A percentile compares a stretch with the other conserved stretches of the same genome.
Evolutionary conservation across 2,888 invertebrate species (phyloP).

Genomic region (Nemotelus nigrinus): DNA sequence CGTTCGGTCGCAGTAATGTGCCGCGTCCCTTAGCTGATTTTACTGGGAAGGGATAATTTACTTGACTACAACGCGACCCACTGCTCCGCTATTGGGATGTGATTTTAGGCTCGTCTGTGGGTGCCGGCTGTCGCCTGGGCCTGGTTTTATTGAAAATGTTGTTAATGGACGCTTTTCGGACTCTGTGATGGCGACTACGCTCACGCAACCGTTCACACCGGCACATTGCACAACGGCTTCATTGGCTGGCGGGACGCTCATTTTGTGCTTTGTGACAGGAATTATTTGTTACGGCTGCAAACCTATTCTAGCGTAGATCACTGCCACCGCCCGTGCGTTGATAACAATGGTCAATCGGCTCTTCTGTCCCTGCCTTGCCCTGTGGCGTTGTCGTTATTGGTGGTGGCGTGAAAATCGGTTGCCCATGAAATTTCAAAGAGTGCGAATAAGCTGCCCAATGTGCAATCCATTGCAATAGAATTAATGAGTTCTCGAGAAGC

Average conservation of each 20-base stretch:
- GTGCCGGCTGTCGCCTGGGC: neutral
- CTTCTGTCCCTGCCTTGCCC: no score
- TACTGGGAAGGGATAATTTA: no score
- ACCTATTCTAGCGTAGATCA: constrained; percentile 28
- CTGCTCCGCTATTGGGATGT: neutral
- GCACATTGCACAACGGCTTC: constrained; percentile 3
- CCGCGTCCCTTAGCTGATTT: neutral
- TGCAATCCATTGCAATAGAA: no score
- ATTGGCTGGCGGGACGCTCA: constrained; percentile 34
- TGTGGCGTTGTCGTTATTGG: no score
- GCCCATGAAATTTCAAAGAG: no score
- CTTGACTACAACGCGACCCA: neutral
- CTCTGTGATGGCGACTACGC: neutral
- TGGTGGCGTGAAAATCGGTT: no score
- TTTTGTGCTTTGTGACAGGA: constrained; percentile 24
- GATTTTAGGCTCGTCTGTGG: neutral
- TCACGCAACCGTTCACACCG: neutral
- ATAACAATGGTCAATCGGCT: no score
- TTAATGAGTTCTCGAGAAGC: no score
- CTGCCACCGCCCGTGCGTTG: neutral
- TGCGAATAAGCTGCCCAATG: no score
- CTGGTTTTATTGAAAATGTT: neutral
- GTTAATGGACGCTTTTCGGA: neutral
- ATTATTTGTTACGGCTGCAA: constrained; percentile 26
- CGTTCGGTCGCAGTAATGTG: constrained; percentile 4